Conservation (phyloP, 2,888 invertebrate genomes). For the Mimumesa dahlbomi region DNA sequence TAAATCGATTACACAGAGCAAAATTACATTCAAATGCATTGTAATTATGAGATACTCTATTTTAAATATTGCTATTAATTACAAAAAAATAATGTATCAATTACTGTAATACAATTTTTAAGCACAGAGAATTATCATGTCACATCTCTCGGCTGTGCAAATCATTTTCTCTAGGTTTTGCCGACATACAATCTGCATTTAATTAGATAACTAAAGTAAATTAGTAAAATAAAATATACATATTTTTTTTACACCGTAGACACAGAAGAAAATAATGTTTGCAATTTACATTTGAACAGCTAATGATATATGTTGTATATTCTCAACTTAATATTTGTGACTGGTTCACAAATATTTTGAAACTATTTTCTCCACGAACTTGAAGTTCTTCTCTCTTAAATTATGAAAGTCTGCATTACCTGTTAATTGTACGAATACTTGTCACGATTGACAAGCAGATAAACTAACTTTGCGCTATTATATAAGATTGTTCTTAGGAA, state of each 20-base stretch:
- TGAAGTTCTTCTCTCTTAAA: slow-evolving; percentile 51
- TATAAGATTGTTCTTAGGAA: slow-evolving; percentile 53
- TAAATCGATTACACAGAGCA: slow-evolving; percentile 27
- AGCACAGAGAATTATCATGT: slow-evolving; percentile 6
- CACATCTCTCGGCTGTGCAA: slow-evolving; percentile 24
- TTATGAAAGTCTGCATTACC: slow-evolving; percentile 58
- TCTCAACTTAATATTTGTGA: slow-evolving; percentile 49
- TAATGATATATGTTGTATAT: slow-evolving; percentile 27
- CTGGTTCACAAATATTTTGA: slow-evolving; percentile 53
- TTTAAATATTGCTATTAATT: slow-evolving; percentile 23
- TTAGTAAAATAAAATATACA: slow-evolving; percentile 28
- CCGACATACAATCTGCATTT: slow-evolving; percentile 34
- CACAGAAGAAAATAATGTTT: slow-evolving; percentile 32
- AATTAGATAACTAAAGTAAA: slow-evolving; percentile 35
- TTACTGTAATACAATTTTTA: slow-evolving; percentile 10
- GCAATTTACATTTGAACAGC: slow-evolving; percentile 36
- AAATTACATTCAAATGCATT: slow-evolving; percentile 24
- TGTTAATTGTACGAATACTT: slow-evolving; percentile 34
- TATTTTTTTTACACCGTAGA: slow-evolving; percentile 42
- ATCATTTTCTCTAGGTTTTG: slow-evolving; percentile 36
- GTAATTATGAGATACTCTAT: slow-evolving; percentile 8
- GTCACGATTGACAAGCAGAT: slow-evolving; percentile 46
- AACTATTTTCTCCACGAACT: slow-evolving; percentile 42
- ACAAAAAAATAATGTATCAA: slow-evolving; percentile 23
- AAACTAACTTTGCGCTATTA: slow-evolving; percentile 47